Conservation (phyloP, 2,113 vertebrate species). For the Chloroceryle aenea region DNA sequence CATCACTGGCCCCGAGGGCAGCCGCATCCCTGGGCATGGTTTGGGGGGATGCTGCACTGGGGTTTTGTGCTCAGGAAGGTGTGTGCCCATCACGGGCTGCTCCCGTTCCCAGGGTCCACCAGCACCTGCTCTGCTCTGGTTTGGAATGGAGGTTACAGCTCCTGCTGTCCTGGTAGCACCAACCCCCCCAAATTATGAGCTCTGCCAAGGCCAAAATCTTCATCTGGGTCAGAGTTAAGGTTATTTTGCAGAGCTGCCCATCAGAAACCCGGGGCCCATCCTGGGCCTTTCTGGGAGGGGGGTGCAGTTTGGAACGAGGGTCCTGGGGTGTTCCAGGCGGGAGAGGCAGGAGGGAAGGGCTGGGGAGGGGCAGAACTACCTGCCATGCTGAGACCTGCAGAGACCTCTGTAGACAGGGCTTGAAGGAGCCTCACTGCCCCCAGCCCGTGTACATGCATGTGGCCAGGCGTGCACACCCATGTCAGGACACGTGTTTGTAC, state of each 20-base stretch:
- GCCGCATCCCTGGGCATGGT: not conserved
- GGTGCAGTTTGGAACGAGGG: not conserved
- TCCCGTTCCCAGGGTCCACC: not conserved
- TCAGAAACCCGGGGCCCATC: not conserved
- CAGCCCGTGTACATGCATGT: rapidly evolving
- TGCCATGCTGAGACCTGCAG: not conserved
- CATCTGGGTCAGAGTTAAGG: not conserved
- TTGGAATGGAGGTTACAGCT: not conserved
- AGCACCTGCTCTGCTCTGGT: not conserved
- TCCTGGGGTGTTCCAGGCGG: no score
- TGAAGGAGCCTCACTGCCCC: not conserved
- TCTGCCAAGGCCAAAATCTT: not conserved
- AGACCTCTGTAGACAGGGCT: not conserved
- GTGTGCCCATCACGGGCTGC: not conserved
- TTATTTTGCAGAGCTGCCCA: not conserved
- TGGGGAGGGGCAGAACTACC: not conserved
- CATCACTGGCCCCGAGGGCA: rapidly evolving
- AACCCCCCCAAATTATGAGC: rapidly evolving
- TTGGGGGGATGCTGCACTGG: not conserved
- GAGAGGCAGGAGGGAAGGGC: not conserved
- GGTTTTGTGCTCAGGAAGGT: not conserved
- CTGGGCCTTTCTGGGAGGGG: not conserved
- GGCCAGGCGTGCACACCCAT: not conserved
- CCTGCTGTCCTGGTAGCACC: rapidly evolving
- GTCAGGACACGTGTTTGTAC: not conserved